A percentile compares a stretch with the other conserved stretches of the same genome.
Conservation (phyloP, 2,888 invertebrate species). For the Masnerella sp. region DNA sequence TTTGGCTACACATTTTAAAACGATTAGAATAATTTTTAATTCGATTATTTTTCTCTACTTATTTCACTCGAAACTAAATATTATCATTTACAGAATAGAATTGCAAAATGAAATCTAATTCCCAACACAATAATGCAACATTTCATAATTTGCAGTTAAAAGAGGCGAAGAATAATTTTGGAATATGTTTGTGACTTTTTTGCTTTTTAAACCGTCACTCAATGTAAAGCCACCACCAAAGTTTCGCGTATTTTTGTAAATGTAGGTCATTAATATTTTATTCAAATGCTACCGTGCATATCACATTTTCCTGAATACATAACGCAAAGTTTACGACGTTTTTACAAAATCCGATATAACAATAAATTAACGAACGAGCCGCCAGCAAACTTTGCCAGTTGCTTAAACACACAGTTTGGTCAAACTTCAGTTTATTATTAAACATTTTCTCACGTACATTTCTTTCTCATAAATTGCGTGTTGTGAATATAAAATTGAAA, state of each 20-base stretch:
- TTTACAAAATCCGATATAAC: slow-evolving; percentile 8
- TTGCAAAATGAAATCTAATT: too few relatives aligned
- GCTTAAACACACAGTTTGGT: slow-evolving; percentile 14
- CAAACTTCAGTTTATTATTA: slow-evolving; percentile 28
- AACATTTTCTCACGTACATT: slow-evolving; percentile 24
- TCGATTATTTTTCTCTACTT: too few relatives aligned
- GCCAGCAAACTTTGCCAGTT: background rate
- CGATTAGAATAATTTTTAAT: too few relatives aligned
- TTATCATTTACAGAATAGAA: too few relatives aligned
- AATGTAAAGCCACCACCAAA: slow-evolving; percentile 15
- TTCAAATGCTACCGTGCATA: slow-evolving; percentile 22
- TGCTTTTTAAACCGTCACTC: slow-evolving; percentile 16
- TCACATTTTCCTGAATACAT: slow-evolving; percentile 1
- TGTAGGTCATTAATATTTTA: slow-evolving; percentile 30
- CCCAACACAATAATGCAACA: too few relatives aligned
- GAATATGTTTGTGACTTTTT: too few relatives aligned
- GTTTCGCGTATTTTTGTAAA: slow-evolving; percentile 18
- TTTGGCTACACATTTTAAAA: too few relatives aligned
- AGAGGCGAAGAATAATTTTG: too few relatives aligned
- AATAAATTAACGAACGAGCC: slow-evolving; percentile 8
- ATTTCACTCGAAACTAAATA: too few relatives aligned
- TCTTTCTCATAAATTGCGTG: slow-evolving; percentile 23
- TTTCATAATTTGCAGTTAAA: too few relatives aligned
- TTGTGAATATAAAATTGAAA: too few relatives aligned
- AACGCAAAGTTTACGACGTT: background rate